phyloP scores from a whole-genome alignment of 2,797 vertebrate species.

The Micromesistius poutassou region DNA sequence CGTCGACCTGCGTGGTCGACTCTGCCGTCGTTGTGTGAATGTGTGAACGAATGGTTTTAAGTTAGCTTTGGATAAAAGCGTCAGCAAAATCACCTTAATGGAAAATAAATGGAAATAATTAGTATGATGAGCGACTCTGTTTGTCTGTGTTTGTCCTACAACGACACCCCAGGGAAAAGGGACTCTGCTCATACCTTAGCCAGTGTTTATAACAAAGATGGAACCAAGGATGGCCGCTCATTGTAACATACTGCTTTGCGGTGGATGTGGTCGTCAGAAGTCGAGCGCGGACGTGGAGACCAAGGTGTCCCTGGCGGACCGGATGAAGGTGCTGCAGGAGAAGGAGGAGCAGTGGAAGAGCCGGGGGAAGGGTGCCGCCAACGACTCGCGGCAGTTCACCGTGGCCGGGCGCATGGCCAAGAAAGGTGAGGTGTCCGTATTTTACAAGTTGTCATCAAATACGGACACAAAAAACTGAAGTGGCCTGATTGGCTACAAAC shows the following conservation, averaged over 20 bases:
- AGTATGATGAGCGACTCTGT: background rate
- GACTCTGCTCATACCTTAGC: background rate
- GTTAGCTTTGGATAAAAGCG: too few species aligned
- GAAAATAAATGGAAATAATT: too few species aligned
- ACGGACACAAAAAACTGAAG: background rate
- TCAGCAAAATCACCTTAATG: too few species aligned
- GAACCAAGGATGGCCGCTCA: background rate
- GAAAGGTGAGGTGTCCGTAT: too few species aligned
- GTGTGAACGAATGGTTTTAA: too few species aligned
- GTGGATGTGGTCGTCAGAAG: slow-evolving; percentile 58
- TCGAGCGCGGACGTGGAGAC: slow-evolving; percentile 56
- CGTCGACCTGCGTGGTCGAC: too few species aligned
- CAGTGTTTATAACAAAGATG: background rate
- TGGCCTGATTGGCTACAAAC: too few species aligned
- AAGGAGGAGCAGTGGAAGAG: slow-evolving; percentile 79
- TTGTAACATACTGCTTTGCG: background rate
- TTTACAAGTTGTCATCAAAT: too few species aligned
- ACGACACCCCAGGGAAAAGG: background rate
- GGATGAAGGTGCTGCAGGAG: slow-evolving; percentile 77
- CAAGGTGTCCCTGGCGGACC: slow-evolving; percentile 71
- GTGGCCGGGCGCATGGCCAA: slow-evolving; percentile 80
- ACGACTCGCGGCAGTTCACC: slow-evolving; percentile 79
- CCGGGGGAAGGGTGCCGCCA: slow-evolving; percentile 76
- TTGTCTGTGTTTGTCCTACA: background rate
- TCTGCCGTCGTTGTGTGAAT: too few species aligned